Evolutionary conservation across 2,797 vertebrate species (phyloP).

Genomic region (Setipinna tenuifilis): DNA sequence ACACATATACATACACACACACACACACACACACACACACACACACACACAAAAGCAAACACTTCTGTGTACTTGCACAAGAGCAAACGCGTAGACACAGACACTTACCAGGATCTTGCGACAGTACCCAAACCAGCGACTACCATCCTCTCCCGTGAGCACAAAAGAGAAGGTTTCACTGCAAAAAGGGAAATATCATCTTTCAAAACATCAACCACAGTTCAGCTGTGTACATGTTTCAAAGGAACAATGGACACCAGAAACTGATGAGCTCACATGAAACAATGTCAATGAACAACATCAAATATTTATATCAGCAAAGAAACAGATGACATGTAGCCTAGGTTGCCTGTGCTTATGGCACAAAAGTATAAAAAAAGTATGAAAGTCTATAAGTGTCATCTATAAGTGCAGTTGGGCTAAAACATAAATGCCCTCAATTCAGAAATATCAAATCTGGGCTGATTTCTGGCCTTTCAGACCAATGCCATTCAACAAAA

Average conservation of each 20-base stretch:
- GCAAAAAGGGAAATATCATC: conserved; percentile 12
- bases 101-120: conserved; percentile 93
- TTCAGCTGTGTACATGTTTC: background rate
- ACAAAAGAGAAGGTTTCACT: conserved; percentile 99
- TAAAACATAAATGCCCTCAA: too few species aligned
- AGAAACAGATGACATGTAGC: background rate
- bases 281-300: background rate
- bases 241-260: background rate
- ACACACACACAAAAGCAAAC: background rate
- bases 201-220: background rate
- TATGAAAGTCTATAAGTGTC: too few species aligned
- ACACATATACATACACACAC: too few species aligned
- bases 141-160: conserved; percentile 95
- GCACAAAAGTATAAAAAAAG: too few species aligned
- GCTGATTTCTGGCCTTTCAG: too few species aligned
- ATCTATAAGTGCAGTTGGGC: too few species aligned
- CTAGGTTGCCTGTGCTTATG: too few species aligned
- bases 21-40: conserved; percentile 27
- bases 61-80: background rate
- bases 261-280: background rate
- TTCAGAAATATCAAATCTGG: too few species aligned
- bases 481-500: too few species aligned
- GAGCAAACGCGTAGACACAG: background rate
- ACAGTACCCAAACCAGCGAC: conserved; percentile 98
- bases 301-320: background rate